Percentiles rank a stretch among this genome's conserved stretches.
These are phyloP conservation scores for Adelges cooleyi DNA, from an alignment of 1,140 invertebrate species.

Conservation along the genomic window DNA sequence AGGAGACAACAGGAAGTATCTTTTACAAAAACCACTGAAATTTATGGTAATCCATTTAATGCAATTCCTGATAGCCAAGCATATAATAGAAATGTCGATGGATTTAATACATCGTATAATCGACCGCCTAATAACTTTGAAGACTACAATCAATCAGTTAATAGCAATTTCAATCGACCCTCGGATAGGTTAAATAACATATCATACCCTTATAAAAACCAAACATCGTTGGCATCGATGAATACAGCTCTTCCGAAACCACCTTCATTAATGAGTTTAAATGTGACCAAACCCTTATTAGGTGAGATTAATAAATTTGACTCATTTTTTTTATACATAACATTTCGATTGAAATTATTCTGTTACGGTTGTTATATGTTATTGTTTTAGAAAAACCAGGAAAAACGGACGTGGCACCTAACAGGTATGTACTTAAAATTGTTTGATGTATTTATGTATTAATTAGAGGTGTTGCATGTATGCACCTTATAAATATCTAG, in stretches of 20 bases:
- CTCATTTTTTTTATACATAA: too few species aligned
- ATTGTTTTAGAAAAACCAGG: background rate
- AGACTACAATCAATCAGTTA: background rate
- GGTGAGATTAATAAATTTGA: too few species aligned
- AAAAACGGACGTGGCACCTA: background rate
- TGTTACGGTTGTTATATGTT: too few species aligned
- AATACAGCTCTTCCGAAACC: background rate
- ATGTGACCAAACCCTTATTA: constrained; percentile 7
- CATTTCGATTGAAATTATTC: too few species aligned
- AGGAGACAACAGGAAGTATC: constrained; percentile 5
- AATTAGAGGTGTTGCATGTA: too few species aligned
- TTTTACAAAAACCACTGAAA: background rate
- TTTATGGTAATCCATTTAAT: background rate
- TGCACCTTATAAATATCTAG: too few species aligned
- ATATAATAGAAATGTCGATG: background rate
- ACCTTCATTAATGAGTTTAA: constrained; percentile 3
- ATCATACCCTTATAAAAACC: background rate
- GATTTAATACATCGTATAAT: background rate
- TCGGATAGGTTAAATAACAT: background rate
- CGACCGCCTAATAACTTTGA: background rate
- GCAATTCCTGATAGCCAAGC: background rate
- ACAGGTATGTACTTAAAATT: constrained; percentile 1
- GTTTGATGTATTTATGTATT: too few species aligned
- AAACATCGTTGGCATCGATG: background rate
- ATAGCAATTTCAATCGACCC: background rate